Base-by-base conservation (phyloP, 2,888 invertebrate genomes). In the Lochmaea capreae region DNA sequence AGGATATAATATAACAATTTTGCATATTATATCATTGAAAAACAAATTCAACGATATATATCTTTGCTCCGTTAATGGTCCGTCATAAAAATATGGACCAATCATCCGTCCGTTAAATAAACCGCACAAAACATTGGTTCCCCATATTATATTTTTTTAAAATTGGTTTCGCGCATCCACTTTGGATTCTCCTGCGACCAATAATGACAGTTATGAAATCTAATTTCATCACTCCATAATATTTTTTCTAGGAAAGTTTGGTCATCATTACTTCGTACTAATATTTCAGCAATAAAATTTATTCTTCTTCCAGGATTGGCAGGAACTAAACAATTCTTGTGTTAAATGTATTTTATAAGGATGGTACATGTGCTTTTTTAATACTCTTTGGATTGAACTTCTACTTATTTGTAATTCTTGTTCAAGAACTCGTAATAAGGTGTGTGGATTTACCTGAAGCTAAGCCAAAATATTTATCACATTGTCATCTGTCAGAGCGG, bases 401-500 rank as follows among this genome's bases (percentile, higher is more conserved):
- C 33, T 39, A 42, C 62, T 62, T 42, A 62, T 39, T 62, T n/a
- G 14, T 42, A 39, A 16, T 62, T 39, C 14, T 39, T 62, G 33
- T 62, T 39, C 39, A 62, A n/a, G 42, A 42, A 14, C 11, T 26
- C 59, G 18, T 39, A 33, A 42, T 62, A 16, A 62, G 42, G 14
- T 39, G 39, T 61, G 11, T 42, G 61, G 62, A 62, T 62, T 62
- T 62, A 62, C 42, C 11, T 62, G 39, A 39, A 61, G 61, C 42
- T 61, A 39, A 62, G 62, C 62, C 62, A 62, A 16, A 42, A 62
- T 62, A 62, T 62, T 62, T 16, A 62, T 62, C 42, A 62, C 16
- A 39, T 62, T 62, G 0, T 62, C 42, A 14, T 39, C 16, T 39
- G 62, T 62, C 39, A 16, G 61, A 42, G 39, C 16, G 43, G n/a